phyloP scores from a whole-genome alignment of 2,113 vertebrate genomes.

The Calypte anna region DNA sequence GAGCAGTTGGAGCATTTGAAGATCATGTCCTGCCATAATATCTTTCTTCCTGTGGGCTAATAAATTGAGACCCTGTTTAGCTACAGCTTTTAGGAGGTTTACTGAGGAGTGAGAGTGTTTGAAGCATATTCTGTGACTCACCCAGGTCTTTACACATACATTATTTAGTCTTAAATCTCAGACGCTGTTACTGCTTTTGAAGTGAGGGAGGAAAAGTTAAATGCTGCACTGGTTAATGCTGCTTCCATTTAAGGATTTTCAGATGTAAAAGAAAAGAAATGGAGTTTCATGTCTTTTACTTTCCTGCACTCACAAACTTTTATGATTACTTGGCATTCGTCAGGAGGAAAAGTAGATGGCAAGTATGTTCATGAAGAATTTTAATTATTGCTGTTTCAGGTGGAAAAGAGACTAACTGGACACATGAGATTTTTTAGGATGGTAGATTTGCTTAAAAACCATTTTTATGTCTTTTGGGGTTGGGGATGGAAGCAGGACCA shows the following conservation, averaged over 20 bases:
- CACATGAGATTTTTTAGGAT: conserved; percentile 25
- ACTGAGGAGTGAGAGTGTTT: not conserved
- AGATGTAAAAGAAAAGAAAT: conserved; percentile 31
- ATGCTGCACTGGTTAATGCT: conserved; percentile 10
- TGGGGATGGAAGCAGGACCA: not conserved
- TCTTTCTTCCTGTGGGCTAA: not conserved
- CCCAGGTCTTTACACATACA: not conserved
- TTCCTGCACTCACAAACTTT: conserved; percentile 37
- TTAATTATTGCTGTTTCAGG: conserved; percentile 65
- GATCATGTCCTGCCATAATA: not conserved
- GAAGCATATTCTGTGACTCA: not conserved
- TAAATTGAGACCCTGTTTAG: conserved; percentile 11
- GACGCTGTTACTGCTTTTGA: not conserved
- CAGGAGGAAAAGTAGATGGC: conserved; percentile 43
- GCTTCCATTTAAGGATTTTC: conserved; percentile 29
- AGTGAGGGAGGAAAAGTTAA: not conserved
- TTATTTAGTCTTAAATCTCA: conserved; percentile 39
- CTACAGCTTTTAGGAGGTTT: not conserved
- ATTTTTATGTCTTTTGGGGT: conserved; percentile 18
- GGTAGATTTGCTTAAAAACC: conserved; percentile 14
- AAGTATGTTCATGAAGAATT: not conserved
- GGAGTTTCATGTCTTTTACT: conserved; percentile 14
- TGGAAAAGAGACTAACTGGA: conserved; percentile 33
- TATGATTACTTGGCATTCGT: conserved; percentile 32
- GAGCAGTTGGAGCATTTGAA: not conserved